These are phyloP conservation scores for Drosophila pseudotakahashii DNA, from an alignment of 2,888 invertebrate genomes.

Conservation along the genomic window DNA sequence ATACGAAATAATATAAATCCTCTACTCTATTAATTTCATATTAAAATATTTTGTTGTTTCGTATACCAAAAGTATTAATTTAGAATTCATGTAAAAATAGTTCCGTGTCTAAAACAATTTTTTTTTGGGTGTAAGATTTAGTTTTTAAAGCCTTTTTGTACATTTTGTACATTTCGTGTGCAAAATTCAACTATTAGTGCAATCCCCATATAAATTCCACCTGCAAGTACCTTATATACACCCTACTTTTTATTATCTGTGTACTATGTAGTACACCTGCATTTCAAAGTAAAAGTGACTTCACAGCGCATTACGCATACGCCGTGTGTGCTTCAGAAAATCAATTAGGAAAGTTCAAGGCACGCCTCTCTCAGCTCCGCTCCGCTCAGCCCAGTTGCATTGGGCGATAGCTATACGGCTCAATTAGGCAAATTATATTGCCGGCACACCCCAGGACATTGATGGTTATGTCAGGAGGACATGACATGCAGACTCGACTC, in stretches of 20 bases:
- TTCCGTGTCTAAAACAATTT: too few relatives aligned
- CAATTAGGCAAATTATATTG: slow-evolving; percentile 65
- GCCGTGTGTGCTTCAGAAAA: slow-evolving; percentile 54
- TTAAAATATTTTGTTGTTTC: too few relatives aligned
- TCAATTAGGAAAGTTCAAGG: slow-evolving; percentile 61
- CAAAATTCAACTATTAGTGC: too few relatives aligned
- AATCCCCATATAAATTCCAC: too few relatives aligned
- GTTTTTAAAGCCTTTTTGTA: too few relatives aligned
- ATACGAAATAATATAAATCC: too few relatives aligned
- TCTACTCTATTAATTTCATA: too few relatives aligned
- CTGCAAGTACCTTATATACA: neutral
- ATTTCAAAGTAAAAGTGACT: slow-evolving; percentile 39
- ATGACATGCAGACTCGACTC: slow-evolving; percentile 66
- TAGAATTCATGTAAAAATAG: too few relatives aligned
- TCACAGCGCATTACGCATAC: slow-evolving; percentile 61
- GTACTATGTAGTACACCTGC: neutral
- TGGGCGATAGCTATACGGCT: slow-evolving; percentile 53
- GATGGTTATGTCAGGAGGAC: slow-evolving; percentile 63
- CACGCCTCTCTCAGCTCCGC: slow-evolving; percentile 31
- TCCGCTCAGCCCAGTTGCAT: slow-evolving; percentile 1
- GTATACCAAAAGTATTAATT: too few relatives aligned
- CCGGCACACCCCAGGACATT: slow-evolving; percentile 60
- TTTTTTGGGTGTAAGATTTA: too few relatives aligned
- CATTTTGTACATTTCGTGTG: too few relatives aligned
- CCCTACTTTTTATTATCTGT: neutral